Conservation (phyloP, 92 coral and sea anemone species). For the Porites lobata region DNA sequence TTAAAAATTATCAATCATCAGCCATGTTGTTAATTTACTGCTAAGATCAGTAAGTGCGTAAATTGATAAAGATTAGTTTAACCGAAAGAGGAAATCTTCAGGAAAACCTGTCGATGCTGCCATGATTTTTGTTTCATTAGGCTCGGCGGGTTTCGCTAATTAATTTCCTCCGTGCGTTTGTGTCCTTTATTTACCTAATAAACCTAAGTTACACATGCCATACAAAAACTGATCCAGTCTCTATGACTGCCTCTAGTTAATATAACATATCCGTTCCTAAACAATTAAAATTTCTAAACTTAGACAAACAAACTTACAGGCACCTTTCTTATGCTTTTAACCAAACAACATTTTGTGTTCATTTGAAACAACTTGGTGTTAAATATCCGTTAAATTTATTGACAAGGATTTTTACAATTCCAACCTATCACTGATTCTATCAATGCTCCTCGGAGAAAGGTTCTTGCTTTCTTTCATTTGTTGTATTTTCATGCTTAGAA, state of each 20-base stretch:
- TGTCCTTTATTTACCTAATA: constrained; percentile 22
- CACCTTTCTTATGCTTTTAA: neutral
- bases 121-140: neutral
- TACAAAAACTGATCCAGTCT: constrained; percentile 1
- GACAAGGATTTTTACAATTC: neutral
- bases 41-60: neutral
- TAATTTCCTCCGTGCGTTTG: constrained; percentile 8
- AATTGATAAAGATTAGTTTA: neutral
- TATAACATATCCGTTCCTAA: constrained; percentile 11
- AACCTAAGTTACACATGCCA: constrained; percentile 11
- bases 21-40: constrained; percentile 5
- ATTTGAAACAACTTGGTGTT: neutral
- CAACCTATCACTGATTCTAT: neutral
- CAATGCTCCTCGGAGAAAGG: too few species aligned
- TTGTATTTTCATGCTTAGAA: too few species aligned
- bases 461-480: too few species aligned
- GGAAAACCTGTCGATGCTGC: neutral
- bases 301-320: neutral
- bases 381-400: neutral
- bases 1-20: neutral
- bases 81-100: neutral
- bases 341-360: neutral
- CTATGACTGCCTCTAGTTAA: neutral
- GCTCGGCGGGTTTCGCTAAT: neutral
- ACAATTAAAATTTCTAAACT: neutral